A percentile compares a stretch with the other conserved stretches of the same genome.
phyloP scores from a whole-genome alignment of 2,113 vertebrate species.

The Callipepla californica region DNA sequence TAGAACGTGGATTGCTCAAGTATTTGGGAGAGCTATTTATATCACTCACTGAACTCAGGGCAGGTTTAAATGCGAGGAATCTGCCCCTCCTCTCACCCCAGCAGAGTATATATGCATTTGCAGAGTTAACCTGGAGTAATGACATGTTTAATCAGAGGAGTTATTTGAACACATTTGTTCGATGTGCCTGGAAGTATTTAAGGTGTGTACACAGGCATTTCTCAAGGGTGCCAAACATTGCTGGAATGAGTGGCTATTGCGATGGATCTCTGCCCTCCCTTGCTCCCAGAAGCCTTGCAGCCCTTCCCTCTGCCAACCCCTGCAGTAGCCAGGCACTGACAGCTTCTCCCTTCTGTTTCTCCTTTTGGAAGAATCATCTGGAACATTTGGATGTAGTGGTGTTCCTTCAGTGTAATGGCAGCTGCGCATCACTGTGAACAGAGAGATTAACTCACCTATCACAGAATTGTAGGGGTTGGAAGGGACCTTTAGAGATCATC shows the following conservation, averaged over 20 bases:
- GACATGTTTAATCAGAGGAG: neutral
- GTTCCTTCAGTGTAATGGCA: neutral
- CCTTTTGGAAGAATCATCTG: neutral
- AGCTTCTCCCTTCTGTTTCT: neutral
- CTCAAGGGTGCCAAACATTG: neutral
- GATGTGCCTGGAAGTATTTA: neutral
- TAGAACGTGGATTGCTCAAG: neutral
- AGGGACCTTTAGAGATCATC: too few species aligned
- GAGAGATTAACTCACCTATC: too few species aligned
- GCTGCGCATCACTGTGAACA: neutral
- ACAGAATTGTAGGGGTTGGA: too few species aligned
- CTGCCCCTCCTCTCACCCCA: neutral
- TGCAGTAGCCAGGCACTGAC: neutral
- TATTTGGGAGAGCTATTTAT: slow-evolving; percentile 40
- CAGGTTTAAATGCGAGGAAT: neutral
- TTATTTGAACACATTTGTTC: neutral
- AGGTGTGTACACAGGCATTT: slow-evolving; percentile 15
- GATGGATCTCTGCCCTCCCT: neutral
- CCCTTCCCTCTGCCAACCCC: neutral
- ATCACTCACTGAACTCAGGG: neutral
- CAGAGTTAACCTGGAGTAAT: neutral
- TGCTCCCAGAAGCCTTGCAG: neutral
- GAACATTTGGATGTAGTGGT: neutral
- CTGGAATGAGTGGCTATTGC: neutral
- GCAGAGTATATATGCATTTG: fast-evolving